Percentiles rank a stretch among this genome's conserved stretches.
Conservation (phyloP, 2,888 invertebrate genomes). For the Saturnia japonica region DNA sequence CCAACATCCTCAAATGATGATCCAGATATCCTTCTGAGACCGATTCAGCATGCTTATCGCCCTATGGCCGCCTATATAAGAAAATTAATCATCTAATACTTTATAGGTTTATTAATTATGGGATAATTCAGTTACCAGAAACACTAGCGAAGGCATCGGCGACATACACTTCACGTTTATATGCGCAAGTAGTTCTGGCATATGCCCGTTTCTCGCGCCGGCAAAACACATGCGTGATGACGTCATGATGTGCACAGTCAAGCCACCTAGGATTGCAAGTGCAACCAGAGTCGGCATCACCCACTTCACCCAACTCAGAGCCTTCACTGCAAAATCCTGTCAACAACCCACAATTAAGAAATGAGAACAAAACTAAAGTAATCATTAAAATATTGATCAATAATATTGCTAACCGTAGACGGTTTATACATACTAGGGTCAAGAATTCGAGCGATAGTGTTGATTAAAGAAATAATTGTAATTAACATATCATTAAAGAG, state of each 20-base stretch:
- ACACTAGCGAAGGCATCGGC: slow-evolving; percentile 90
- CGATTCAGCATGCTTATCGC: too few relatives aligned
- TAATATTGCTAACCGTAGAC: neutral
- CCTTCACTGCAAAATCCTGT: slow-evolving; percentile 91
- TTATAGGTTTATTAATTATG: neutral
- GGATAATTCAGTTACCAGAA: slow-evolving; percentile 83
- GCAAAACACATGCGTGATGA: slow-evolving; percentile 96
- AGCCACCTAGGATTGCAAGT: slow-evolving; percentile 94
- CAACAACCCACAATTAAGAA: neutral
- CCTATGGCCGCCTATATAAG: too few relatives aligned
- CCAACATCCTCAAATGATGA: too few relatives aligned
- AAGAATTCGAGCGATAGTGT: neutral
- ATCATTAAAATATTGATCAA: neutral
- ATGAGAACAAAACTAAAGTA: neutral
- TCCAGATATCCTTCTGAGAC: too few relatives aligned
- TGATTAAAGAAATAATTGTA: neutral
- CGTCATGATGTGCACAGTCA: slow-evolving; percentile 97
- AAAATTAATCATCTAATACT: neutral
- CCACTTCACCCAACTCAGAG: slow-evolving; percentile 89
- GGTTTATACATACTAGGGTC: neutral
- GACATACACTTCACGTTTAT: slow-evolving; percentile 89
- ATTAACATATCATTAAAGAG: neutral
- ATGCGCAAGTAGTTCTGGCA: slow-evolving; percentile 90
- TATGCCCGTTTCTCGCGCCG: slow-evolving; percentile 94
- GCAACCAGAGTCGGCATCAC: slow-evolving; percentile 96